A percentile compares a stretch with the other conserved stretches of the same genome.
These are phyloP conservation scores for Botia kubotai DNA, from an alignment of 2,797 vertebrate species.

Conservation along the genomic window DNA sequence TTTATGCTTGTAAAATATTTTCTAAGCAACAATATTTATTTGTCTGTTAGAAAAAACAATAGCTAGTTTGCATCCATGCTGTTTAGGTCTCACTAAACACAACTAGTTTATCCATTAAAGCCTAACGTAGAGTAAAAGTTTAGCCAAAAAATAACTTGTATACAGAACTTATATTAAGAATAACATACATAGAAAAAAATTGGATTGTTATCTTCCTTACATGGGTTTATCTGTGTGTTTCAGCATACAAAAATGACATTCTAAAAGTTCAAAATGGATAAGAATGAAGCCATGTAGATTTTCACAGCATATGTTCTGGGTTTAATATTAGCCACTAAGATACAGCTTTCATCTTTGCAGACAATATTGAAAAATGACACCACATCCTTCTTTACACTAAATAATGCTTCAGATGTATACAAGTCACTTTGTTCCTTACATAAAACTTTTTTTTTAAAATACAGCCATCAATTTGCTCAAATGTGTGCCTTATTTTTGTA, in stretches of 20 bases:
- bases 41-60: not conserved
- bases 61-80: not conserved
- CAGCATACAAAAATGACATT: not conserved
- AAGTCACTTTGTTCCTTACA: conserved; percentile 57
- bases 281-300: too few relatives aligned
- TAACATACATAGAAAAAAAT: too few relatives aligned
- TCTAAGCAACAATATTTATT: not conserved
- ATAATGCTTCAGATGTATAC: conserved; percentile 71
- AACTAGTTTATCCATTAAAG: not conserved
- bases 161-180: too few relatives aligned
- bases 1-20: not conserved
- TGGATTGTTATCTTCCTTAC: too few relatives aligned
- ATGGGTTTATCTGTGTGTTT: too few relatives aligned
- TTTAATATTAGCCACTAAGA: conserved; percentile 51
- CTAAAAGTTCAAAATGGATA: too few relatives aligned
- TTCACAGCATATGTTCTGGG: not conserved
- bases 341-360: conserved; percentile 64
- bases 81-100: not conserved
- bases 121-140: not conserved
- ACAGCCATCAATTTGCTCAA: conserved; percentile 58
- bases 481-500: conserved; percentile 67
- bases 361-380: conserved; percentile 67
- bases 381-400: conserved; percentile 73
- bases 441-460: conserved; percentile 70
- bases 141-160: not conserved